These are phyloP conservation scores for Cheilosia soror DNA, from an alignment of 2,888 invertebrate genomes.

Conservation along the genomic window DNA sequence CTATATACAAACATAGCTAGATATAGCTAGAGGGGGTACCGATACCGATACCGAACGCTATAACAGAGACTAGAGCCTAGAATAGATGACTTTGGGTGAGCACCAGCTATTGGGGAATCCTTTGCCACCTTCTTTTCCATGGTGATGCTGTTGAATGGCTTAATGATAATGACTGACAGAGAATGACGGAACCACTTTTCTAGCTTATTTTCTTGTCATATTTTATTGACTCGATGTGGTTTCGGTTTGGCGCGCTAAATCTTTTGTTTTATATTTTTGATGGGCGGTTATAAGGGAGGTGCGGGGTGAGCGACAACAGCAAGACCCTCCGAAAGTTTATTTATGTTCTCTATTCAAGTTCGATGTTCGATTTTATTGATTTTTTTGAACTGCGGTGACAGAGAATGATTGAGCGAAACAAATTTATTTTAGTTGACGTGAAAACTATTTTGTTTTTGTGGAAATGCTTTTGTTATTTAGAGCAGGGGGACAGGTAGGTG, in stretches of 20 bases:
- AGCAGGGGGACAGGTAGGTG: no score
- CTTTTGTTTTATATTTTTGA: slow-evolving; percentile 36
- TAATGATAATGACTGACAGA: slow-evolving; percentile 74
- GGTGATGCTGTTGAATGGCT: slow-evolving; percentile 67
- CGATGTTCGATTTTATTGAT: slow-evolving; percentile 61
- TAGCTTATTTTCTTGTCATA: slow-evolving; percentile 73
- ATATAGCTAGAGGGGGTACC: background rate
- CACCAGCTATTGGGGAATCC: slow-evolving; percentile 16
- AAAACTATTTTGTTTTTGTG: slow-evolving; percentile 4
- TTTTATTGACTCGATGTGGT: slow-evolving; percentile 71
- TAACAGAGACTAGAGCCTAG: slow-evolving; percentile 2
- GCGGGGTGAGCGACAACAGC: background rate
- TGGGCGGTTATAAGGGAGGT: background rate
- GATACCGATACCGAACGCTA: background rate
- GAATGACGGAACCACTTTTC: slow-evolving; percentile 71
- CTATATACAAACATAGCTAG: background rate
- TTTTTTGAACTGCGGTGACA: slow-evolving; percentile 60
- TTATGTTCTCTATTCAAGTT: slow-evolving; percentile 55
- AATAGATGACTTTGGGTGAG: slow-evolving; percentile 12
- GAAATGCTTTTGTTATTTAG: background rate
- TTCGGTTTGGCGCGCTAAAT: slow-evolving; percentile 41
- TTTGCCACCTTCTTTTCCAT: slow-evolving; percentile 37
- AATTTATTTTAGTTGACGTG: slow-evolving; percentile 29
- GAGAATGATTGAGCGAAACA: slow-evolving; percentile 53
- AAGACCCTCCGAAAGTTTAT: slow-evolving; percentile 49